Evolutionary conservation across 2,797 vertebrate genomes (phyloP), one percentile per base, ranked within the genome.

Genomic region (Alauda arvensis): DNA sequence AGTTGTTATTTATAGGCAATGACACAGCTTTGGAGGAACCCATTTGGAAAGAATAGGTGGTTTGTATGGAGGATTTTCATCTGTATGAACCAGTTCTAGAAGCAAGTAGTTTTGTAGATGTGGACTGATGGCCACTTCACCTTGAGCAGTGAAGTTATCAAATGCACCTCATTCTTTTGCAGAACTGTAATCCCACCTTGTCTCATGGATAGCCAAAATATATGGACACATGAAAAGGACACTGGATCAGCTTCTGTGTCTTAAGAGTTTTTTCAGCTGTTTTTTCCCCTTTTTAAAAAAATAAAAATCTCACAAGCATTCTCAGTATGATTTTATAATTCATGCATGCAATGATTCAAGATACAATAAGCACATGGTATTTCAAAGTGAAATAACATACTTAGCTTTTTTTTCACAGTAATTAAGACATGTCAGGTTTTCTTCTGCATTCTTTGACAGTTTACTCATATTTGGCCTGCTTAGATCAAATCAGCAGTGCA

Each of bases 11-110:
- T 83, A 90, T 91, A 93, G 91, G 46, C 68, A 82, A 16, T 85
- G 92, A 77, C 85, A 88, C 33, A 77, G 62, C 92, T 92, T 75
- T 69, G 79, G 87, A 94, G 82, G 61, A 94, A 31, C 72, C 66
- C 52, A 42, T 71, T 90, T 85, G 79, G 60, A 66, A 90, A 75
- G 52, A 83, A 78, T 51, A 43, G 37, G 53, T 90, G 48, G 59
- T 77, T 68, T 71, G 45, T 55, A n/a, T 75, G 63, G 45, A 69
- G 34, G 71, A 39, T 49, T 85, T 91, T 83, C n/a, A 48, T 52
- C 74, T 62, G 11, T 52, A 69, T 63, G 37, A 85, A 62, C 31
- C 52, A 42, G n/a, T 48, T 51, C 12, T 26, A 60, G 70, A 72
- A 90, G 18, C 42, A 49, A 62, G 53, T 77, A 51, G 56, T 83